A percentile compares a stretch with the other conserved stretches of the same genome.
These are phyloP conservation scores for Pangasius krempfi DNA, from an alignment of 2,797 vertebrate genomes.

Conservation along the genomic window DNA sequence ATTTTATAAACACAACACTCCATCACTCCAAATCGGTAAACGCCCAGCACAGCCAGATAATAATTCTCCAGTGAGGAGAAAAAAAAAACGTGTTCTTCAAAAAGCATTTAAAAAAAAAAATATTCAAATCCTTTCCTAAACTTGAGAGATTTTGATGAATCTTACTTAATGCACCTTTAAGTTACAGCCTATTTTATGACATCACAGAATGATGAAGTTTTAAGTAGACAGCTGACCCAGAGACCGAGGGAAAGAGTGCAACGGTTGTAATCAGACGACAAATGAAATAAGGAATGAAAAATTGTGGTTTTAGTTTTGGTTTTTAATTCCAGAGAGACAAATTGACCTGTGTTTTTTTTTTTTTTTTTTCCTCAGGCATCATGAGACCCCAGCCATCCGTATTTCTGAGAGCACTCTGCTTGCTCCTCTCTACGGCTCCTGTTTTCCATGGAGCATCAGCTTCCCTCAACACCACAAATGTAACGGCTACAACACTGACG, in stretches of 20 bases:
- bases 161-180: background rate
- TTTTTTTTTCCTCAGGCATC: conserved; percentile 14
- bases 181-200: background rate
- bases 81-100: background rate
- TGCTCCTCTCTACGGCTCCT: background rate
- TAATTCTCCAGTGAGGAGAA: background rate
- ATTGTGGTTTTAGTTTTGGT: background rate
- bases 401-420: background rate
- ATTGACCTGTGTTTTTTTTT: background rate
- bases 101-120: background rate
- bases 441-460: no score
- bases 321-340: background rate
- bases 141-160: background rate
- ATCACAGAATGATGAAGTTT: background rate
- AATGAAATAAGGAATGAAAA: background rate
- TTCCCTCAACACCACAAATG: background rate
- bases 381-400: background rate
- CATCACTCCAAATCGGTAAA: background rate
- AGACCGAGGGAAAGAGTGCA: background rate
- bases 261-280: background rate
- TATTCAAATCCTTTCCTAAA: background rate
- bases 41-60: background rate
- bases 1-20: background rate
- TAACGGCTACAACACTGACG: fast-evolving
- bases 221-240: background rate